phyloP scores from a whole-genome alignment of 2,797 vertebrate genomes.

The Chloroceryle inda region DNA sequence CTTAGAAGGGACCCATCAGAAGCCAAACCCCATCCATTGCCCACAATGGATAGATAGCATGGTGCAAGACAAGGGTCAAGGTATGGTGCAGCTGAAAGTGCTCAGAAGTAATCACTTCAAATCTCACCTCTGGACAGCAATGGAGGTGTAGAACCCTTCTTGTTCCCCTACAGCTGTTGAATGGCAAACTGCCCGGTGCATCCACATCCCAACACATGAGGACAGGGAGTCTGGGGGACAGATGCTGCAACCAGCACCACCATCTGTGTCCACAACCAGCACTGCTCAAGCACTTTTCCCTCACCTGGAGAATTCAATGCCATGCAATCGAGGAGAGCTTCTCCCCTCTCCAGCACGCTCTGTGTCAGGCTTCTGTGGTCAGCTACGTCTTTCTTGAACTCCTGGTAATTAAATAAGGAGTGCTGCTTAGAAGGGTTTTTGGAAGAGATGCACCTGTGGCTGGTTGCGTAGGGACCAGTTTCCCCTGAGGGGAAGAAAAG shows the following conservation, averaged over 20 bases:
- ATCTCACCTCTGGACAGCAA: neutral
- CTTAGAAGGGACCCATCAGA: neutral
- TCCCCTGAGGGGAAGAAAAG: fast-evolving
- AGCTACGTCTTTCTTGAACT: conserved; percentile 88
- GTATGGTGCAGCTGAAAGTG: fast-evolving
- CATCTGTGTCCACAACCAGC: neutral
- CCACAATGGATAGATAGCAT: fast-evolving
- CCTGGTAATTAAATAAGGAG: conserved; percentile 74
- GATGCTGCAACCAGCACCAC: neutral
- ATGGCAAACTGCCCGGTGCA: neutral
- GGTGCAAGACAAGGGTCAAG: neutral
- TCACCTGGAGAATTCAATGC: conserved; percentile 87
- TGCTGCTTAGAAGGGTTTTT: fast-evolving
- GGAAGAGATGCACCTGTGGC: neutral
- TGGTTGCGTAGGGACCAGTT: neutral
- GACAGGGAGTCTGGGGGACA: neutral
- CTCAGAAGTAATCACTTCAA: fast-evolving
- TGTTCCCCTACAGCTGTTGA: neutral
- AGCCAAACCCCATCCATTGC: neutral
- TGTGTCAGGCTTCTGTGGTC: conserved; percentile 85
- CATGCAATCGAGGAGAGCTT: conserved; percentile 87
- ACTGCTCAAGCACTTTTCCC: neutral
- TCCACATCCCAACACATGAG: neutral
- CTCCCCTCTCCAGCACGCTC: conserved; percentile 87
- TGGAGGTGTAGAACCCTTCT: neutral